Conservation (phyloP, 2,888 invertebrate species). For the Macrosoma leucophasiata region DNA sequence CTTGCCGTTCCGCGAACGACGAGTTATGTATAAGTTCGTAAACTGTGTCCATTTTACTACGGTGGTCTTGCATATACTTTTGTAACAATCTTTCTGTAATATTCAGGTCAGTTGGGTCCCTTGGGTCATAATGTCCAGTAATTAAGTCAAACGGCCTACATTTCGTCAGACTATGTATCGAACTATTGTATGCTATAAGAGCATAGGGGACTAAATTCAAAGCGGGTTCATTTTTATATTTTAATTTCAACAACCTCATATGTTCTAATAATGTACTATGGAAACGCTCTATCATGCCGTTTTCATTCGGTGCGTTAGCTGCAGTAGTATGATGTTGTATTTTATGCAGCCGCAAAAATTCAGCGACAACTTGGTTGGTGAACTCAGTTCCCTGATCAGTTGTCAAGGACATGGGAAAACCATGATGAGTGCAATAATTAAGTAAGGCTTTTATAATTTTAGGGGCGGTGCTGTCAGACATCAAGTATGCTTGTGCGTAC, state of each 20-base stretch:
- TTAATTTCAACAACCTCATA: conserved; percentile 7
- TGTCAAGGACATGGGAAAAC: conserved; percentile 4
- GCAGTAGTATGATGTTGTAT: conserved; percentile 6
- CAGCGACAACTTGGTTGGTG: conserved; percentile 9
- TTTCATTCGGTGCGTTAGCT: conserved; percentile 5
- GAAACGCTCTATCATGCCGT: conserved; percentile 8
- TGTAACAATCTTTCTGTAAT: conserved; percentile 10
- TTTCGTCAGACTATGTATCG: conserved; percentile 10
- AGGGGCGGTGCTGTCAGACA: conserved; percentile 6
- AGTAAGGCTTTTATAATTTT: conserved; percentile 11
- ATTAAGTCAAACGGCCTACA: conserved; percentile 12
- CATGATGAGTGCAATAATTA: conserved; percentile 9
- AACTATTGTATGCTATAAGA: conserved; percentile 11
- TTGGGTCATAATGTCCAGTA: conserved; percentile 17
- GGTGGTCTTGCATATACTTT: conserved; percentile 9
- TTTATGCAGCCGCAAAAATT: conserved; percentile 9
- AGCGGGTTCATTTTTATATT: conserved; percentile 3
- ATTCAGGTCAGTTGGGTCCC: conserved; percentile 15
- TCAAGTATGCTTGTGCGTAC: conserved; percentile 12
- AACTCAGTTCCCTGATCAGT: conserved; percentile 13
- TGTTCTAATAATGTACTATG: conserved; percentile 1
- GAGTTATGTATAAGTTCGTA: conserved; percentile 3
- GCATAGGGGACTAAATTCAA: conserved; percentile 4
- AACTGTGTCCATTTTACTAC: background rate
- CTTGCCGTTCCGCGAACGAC: background rate